Evolutionary conservation across 2,888 invertebrate species (phyloP).

Genomic region (Oxytorus armatus): DNA sequence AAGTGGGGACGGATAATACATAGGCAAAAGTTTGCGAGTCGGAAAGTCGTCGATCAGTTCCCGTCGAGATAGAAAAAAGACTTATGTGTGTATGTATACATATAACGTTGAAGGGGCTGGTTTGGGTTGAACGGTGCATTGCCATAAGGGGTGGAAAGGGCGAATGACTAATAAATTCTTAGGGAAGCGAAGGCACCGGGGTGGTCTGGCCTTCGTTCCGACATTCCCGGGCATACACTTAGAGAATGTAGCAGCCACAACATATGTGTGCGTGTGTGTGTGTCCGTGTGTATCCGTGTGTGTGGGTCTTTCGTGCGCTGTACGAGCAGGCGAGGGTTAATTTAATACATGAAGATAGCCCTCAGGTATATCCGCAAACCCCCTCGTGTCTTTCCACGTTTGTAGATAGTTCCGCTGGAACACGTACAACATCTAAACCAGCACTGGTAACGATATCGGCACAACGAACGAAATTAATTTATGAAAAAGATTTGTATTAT

Average conservation of each 20-base stretch:
- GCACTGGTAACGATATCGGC: too few relatives aligned
- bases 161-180: slow-evolving; percentile 75
- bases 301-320: slow-evolving; percentile 15
- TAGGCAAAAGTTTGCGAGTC: slow-evolving; percentile 27
- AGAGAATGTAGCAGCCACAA: neutral
- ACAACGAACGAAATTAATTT: slow-evolving; percentile 2
- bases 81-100: too few relatives aligned
- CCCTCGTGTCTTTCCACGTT: slow-evolving; percentile 62
- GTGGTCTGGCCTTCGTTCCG: slow-evolving; percentile 58
- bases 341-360: slow-evolving; percentile 80
- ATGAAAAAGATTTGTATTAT: slow-evolving; percentile 32
- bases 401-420: too few relatives aligned
- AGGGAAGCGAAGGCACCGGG: slow-evolving; percentile 75
- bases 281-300: too few relatives aligned
- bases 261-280: too few relatives aligned
- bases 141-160: slow-evolving; percentile 15
- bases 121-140: neutral
- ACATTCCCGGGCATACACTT: slow-evolving; percentile 40
- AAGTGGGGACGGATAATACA: neutral
- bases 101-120: slow-evolving; percentile 4
- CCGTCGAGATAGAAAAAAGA: slow-evolving; percentile 38
- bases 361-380: slow-evolving; percentile 77
- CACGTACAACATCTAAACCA: too few relatives aligned
- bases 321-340: slow-evolving; percentile 74
- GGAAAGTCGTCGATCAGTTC: slow-evolving; percentile 45